phyloP scores from a whole-genome alignment of 2,888 invertebrate genomes.

The Chloromyia formosa region DNA sequence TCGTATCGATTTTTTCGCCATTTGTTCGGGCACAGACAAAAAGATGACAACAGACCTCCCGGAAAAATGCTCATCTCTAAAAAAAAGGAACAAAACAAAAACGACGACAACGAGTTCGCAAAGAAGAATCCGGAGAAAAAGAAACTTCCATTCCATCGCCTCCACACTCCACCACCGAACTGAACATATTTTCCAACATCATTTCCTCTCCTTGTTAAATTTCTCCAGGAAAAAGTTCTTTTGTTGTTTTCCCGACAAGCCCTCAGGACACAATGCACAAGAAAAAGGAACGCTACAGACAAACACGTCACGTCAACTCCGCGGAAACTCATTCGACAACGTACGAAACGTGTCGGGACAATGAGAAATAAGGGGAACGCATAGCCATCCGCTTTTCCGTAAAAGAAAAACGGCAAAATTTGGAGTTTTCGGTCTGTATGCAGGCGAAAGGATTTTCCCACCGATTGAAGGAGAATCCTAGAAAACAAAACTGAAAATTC shows the following conservation, averaged over 20 bases:
- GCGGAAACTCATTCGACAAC: background rate
- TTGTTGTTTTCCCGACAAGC: slow-evolving; percentile 35
- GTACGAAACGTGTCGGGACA: background rate
- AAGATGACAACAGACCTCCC: slow-evolving; percentile 37
- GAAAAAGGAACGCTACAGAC: background rate
- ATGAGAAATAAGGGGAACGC: slow-evolving; percentile 11
- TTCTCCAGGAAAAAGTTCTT: slow-evolving; percentile 39
- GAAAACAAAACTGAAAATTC: too few species aligned
- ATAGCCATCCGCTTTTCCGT: background rate
- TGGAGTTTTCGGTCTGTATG: background rate
- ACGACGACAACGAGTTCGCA: background rate
- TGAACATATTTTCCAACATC: slow-evolving; percentile 8
- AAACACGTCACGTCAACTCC: background rate
- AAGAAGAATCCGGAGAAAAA: background rate
- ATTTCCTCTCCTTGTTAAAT: slow-evolving; percentile 31
- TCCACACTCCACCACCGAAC: background rate
- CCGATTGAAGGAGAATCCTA: background rate
- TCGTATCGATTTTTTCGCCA: slow-evolving; percentile 34
- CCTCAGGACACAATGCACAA: slow-evolving; percentile 24
- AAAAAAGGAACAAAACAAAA: slow-evolving; percentile 8
- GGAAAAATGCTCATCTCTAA: slow-evolving; percentile 37
- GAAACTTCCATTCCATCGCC: slow-evolving; percentile 4
- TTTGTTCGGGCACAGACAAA: slow-evolving; percentile 30
- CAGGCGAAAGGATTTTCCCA: background rate
- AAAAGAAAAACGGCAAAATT: background rate